Conservation (phyloP, 2,888 invertebrate species). For the Mythimna loreyi region DNA sequence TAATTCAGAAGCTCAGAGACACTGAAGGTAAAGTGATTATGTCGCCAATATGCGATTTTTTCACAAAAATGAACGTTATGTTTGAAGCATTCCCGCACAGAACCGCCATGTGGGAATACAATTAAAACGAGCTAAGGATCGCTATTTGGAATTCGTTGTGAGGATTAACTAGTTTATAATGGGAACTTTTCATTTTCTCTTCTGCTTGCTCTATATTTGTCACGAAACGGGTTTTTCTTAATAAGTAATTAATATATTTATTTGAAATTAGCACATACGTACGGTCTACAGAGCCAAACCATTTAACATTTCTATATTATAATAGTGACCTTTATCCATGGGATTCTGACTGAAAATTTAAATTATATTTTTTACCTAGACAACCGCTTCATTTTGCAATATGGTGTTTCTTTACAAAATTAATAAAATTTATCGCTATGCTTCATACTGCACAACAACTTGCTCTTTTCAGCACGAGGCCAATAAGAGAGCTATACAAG, state of each 20-base stretch:
- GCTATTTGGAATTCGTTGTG: constrained; percentile 44
- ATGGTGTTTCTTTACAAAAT: too few species aligned
- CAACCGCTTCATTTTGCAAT: too few species aligned
- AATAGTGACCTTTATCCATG: background rate
- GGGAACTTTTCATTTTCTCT: constrained; percentile 15
- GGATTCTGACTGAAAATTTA: background rate
- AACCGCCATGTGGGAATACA: constrained; percentile 59
- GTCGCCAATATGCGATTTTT: constrained; percentile 87
- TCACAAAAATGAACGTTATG: constrained; percentile 73
- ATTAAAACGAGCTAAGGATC: constrained; percentile 58
- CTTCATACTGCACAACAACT: too few species aligned
- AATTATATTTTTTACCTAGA: background rate
- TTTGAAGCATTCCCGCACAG: constrained; percentile 63
- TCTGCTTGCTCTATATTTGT: background rate
- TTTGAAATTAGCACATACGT: background rate
- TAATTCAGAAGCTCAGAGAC: constrained; percentile 85
- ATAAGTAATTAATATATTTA: background rate
- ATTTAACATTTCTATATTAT: background rate
- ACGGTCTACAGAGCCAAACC: background rate
- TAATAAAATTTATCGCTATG: too few species aligned
- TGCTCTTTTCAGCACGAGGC: too few species aligned
- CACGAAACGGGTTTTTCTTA: too few species aligned
- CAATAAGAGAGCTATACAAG: too few species aligned
- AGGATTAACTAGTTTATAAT: constrained; percentile 40
- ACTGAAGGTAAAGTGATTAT: constrained; percentile 89